Conservation (phyloP, 2,113 vertebrate species). For the Neotoma lepida region DNA sequence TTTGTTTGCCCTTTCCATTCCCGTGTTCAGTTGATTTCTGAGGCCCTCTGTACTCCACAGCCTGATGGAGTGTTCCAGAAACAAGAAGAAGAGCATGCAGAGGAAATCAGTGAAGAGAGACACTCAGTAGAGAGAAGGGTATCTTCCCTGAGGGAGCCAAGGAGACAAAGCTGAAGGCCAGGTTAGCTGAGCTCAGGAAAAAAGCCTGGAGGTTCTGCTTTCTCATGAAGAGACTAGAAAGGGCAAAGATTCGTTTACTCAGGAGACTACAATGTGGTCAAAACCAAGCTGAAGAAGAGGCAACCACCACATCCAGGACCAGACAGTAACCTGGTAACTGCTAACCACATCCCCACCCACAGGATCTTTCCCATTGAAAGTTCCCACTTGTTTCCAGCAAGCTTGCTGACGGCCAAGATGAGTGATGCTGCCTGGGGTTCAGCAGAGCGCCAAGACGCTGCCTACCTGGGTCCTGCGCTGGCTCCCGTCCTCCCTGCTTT, state of each 20-base stretch:
- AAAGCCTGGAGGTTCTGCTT: neutral
- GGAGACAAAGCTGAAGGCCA: neutral
- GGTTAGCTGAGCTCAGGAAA: neutral
- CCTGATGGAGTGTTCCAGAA: neutral
- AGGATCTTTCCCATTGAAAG: constrained; percentile 95
- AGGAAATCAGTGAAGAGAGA: neutral
- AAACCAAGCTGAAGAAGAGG: constrained; percentile 98
- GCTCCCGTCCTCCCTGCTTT: constrained; percentile 74
- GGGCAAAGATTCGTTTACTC: constrained; percentile 98
- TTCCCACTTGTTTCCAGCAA: constrained; percentile 97
- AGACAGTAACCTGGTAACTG: constrained; percentile 96
- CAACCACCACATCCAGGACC: constrained; percentile 91
- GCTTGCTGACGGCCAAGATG: constrained; percentile 89
- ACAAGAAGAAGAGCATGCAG: neutral
- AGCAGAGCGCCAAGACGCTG: constrained; percentile 73
- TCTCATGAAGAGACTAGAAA: neutral
- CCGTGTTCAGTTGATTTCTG: neutral
- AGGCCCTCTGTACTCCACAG: neutral
- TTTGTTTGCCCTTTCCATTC: neutral
- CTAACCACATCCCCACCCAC: constrained; percentile 98
- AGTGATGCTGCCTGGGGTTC: constrained; percentile 76
- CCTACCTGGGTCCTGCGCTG: constrained; percentile 71
- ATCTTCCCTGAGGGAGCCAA: neutral
- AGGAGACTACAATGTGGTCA: constrained; percentile 99
- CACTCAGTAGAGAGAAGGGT: neutral